Percentiles rank a stretch among this genome's conserved stretches.
These are phyloP conservation scores for Cassiopea xamachana DNA, from an alignment of 30 jellyfish, hydroid and myxozoan species.

Conservation along the genomic window DNA sequence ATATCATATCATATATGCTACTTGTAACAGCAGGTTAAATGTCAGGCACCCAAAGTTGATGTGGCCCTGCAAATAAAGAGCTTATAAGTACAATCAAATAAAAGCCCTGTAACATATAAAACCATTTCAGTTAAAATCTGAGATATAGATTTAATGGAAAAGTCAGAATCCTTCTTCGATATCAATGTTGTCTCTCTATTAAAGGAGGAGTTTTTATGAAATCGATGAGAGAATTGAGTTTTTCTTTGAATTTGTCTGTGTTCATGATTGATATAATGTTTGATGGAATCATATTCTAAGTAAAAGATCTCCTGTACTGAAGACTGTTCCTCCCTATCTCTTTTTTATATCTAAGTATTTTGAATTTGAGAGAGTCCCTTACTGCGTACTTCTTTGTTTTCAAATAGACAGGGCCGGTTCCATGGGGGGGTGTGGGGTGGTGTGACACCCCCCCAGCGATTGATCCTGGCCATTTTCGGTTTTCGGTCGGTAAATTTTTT, in stretches of 20 bases:
- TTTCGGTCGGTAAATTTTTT: too few species aligned
- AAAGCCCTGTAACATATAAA: slow-evolving; percentile 7
- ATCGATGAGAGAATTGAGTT: slow-evolving; percentile 1
- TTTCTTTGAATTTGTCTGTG: slow-evolving; percentile 51
- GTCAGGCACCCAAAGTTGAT: slow-evolving; percentile 63
- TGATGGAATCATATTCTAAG: slow-evolving; percentile 50
- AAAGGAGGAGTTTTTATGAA: slow-evolving; percentile 20
- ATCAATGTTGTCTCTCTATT: slow-evolving; percentile 33
- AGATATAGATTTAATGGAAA: slow-evolving; percentile 8
- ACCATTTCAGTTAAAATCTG: background rate
- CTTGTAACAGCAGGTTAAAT: slow-evolving; percentile 53
- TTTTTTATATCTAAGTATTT: slow-evolving; percentile 48
- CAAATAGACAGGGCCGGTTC: background rate
- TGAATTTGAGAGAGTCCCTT: slow-evolving; percentile 41
- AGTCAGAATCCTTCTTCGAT: slow-evolving; percentile 45
- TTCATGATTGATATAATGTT: slow-evolving; percentile 41
- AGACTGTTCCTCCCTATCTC: slow-evolving; percentile 60
- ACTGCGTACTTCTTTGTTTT: slow-evolving; percentile 20
- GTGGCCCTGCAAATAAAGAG: slow-evolving; percentile 39
- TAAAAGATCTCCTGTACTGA: slow-evolving; percentile 29
- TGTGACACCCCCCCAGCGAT: too few species aligned
- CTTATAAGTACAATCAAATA: slow-evolving; percentile 18
- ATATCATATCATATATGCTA: slow-evolving; percentile 17
- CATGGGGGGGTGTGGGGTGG: too few species aligned
- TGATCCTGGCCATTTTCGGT: too few species aligned